Evolutionary conservation across 2,113 vertebrate genomes (phyloP).

Genomic region (Thinocorus orbignyianus): DNA sequence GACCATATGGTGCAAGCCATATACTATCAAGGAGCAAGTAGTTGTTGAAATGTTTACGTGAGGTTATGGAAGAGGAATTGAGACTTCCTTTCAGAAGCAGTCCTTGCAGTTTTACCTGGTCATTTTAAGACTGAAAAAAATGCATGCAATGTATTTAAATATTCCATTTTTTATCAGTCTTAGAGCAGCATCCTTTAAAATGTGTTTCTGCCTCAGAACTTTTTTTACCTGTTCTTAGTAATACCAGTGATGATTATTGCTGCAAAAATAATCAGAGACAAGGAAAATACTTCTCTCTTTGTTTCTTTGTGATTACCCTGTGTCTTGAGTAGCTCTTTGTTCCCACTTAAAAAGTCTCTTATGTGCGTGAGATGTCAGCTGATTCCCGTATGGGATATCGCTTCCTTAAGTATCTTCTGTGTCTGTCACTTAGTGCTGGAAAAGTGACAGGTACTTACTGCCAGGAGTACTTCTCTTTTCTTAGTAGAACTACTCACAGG

Average conservation of each 20-base stretch:
- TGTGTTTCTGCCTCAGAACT: background rate
- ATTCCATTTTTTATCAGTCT: background rate
- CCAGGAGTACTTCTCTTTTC: background rate
- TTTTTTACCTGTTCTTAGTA: background rate
- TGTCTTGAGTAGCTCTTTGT: background rate
- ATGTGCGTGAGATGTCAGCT: background rate
- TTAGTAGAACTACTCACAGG: background rate
- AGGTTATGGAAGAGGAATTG: background rate
- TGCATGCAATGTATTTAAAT: background rate
- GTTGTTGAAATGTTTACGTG: background rate
- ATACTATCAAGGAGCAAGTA: background rate
- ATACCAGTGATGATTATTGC: background rate
- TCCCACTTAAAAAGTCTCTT: background rate
- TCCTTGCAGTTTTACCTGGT: background rate
- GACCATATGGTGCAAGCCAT: background rate
- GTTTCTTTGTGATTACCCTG: background rate
- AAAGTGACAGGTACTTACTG: conserved; percentile 10
- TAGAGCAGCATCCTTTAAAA: background rate
- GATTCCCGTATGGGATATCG: background rate
- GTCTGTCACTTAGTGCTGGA: background rate
- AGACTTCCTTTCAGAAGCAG: background rate
- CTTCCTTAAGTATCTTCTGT: background rate
- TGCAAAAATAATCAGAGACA: background rate
- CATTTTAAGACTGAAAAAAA: background rate
- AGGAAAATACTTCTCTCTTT: background rate